Conservation (phyloP, 2,888 invertebrate species). For the Mythimna lalbum region DNA sequence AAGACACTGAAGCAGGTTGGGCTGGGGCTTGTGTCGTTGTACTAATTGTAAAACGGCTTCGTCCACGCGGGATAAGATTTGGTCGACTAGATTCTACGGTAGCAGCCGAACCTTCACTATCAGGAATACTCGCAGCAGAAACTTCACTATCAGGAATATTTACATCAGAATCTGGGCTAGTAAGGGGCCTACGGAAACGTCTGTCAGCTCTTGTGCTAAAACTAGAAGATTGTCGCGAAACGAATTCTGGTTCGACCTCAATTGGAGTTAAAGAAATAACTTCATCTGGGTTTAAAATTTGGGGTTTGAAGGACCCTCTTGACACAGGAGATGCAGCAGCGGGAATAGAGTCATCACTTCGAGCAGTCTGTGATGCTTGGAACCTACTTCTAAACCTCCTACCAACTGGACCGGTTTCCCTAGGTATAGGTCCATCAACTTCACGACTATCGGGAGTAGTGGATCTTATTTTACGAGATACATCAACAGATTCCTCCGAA, state of each 20-base stretch:
- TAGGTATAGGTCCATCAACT: constrained; percentile 66
- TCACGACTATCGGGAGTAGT: constrained; percentile 88
- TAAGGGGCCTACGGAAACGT: constrained; percentile 68
- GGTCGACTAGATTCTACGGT: constrained; percentile 82
- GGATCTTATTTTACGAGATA: constrained; percentile 84
- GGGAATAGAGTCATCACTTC: constrained; percentile 79
- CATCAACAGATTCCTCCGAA: constrained; percentile 74
- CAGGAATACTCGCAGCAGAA: constrained; percentile 82
- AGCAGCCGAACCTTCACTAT: constrained; percentile 85
- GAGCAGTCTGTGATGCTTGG: constrained; percentile 65
- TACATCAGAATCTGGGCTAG: constrained; percentile 74
- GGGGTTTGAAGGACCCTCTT: constrained; percentile 80
- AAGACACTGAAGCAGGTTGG: constrained; percentile 66
- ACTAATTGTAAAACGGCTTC: constrained; percentile 77
- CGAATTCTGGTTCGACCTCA: constrained; percentile 80
- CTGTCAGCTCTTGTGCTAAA: constrained; percentile 68
- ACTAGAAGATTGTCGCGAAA: constrained; percentile 69
- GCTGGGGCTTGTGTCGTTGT: constrained; percentile 74
- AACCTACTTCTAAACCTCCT: constrained; percentile 77
- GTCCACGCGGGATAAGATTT: constrained; percentile 79
- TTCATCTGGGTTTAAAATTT: constrained; percentile 82
- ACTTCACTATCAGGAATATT: constrained; percentile 80
- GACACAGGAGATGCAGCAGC: constrained; percentile 82
- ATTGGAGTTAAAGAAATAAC: constrained; percentile 89
- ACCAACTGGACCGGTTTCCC: constrained; percentile 47